These are phyloP conservation scores for Pseudotriccus pelzelni DNA, from an alignment of 2,797 vertebrate genomes.

Conservation along the genomic window DNA sequence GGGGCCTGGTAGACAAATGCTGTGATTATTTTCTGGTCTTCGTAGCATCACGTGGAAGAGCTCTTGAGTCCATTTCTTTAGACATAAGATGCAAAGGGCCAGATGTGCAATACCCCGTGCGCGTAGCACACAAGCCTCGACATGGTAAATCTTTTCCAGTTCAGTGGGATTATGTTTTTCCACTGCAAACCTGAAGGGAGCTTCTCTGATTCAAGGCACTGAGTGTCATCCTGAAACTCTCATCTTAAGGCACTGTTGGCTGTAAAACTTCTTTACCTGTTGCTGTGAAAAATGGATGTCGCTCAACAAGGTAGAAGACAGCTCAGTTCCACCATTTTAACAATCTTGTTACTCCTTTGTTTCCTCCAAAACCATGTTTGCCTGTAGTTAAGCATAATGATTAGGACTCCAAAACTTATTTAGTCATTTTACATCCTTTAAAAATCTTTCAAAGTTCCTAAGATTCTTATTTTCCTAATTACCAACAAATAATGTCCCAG, in stretches of 20 bases:
- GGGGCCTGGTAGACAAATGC: background rate
- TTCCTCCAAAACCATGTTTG: background rate
- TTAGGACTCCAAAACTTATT: background rate
- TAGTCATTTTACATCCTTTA: background rate
- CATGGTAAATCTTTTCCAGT: background rate
- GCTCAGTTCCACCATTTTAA: background rate
- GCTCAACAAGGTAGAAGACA: background rate
- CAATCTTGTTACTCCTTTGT: background rate
- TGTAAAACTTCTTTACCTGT: background rate
- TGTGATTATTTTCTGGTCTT: background rate
- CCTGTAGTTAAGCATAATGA: constrained; percentile 3
- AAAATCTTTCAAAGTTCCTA: background rate
- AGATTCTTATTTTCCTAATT: background rate
- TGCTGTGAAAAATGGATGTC: background rate
- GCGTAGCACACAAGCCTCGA: rapidly evolving
- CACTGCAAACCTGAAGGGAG: background rate
- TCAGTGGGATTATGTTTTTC: background rate
- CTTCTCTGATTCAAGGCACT: background rate
- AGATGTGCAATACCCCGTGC: rapidly evolving
- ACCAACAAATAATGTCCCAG: background rate
- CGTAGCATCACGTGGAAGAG: rapidly evolving
- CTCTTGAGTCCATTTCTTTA: background rate
- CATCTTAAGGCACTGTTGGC: background rate
- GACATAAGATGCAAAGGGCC: background rate
- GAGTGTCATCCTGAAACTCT: background rate